phyloP scores from a whole-genome alignment of 2,888 invertebrate genomes.

The Fragum fragum region DNA sequence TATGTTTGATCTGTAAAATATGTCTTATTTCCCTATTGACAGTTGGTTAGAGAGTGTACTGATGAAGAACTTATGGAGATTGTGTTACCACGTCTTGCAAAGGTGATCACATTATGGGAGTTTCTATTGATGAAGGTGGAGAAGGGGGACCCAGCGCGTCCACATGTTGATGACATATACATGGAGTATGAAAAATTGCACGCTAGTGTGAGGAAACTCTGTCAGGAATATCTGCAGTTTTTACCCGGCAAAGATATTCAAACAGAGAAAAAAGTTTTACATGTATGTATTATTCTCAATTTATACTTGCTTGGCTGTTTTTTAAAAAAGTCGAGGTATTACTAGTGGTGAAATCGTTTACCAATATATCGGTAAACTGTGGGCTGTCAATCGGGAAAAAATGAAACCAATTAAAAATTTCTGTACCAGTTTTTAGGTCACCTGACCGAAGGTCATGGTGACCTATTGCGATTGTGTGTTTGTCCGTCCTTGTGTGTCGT shows the following conservation, averaged over 20 bases:
- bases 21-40: background rate
- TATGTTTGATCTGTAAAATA: no score
- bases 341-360: no score
- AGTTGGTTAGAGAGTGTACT: constrained; percentile 74
- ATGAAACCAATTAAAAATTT: no score
- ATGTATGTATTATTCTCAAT: no score
- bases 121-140: constrained; percentile 87
- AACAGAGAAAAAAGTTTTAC: constrained; percentile 33
- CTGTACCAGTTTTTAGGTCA: no score
- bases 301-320: no score
- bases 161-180: constrained; percentile 79
- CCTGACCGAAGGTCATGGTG: no score
- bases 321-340: no score
- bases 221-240: constrained; percentile 77
- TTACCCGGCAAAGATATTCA: constrained; percentile 48
- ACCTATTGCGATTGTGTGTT: no score
- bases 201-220: constrained; percentile 76
- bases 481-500: no score
- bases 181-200: constrained; percentile 78
- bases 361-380: no score
- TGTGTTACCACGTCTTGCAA: constrained; percentile 87
- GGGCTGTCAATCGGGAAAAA: no score
- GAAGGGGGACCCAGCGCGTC: constrained; percentile 77
- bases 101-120: constrained; percentile 87
- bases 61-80: constrained; percentile 87